Percentiles rank a stretch among this genome's conserved stretches.
Evolutionary conservation across 2,888 invertebrate species (phyloP).

Genomic region (Phlogophora meticulosa): DNA sequence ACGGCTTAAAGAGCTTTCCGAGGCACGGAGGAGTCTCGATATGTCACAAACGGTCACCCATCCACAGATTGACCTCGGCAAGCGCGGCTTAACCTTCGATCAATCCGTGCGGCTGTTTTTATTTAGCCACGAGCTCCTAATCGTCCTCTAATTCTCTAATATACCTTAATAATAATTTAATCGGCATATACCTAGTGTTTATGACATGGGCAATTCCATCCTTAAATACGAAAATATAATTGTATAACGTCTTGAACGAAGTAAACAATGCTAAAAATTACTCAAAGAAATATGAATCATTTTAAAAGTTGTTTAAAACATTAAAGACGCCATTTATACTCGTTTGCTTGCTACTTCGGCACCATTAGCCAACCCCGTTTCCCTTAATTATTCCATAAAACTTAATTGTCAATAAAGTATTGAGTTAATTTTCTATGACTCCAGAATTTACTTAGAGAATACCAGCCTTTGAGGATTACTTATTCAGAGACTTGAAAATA

Average conservation of each 20-base stretch:
- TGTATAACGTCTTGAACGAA: not conserved
- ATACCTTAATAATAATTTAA: too few relatives aligned
- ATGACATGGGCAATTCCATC: too few relatives aligned
- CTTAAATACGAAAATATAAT: not conserved
- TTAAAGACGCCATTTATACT: constrained; percentile 55
- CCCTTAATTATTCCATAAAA: constrained; percentile 64
- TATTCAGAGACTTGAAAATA: constrained; percentile 10
- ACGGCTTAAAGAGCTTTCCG: too few relatives aligned
- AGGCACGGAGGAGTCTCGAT: too few relatives aligned
- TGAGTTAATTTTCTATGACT: constrained; percentile 65
- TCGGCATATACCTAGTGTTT: too few relatives aligned
- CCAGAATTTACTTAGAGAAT: constrained; percentile 51
- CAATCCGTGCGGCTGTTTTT: too few relatives aligned
- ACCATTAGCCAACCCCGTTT: constrained; percentile 58
- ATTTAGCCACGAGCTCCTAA: too few relatives aligned
- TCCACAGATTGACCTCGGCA: too few relatives aligned
- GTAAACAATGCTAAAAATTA: constrained; percentile 27
- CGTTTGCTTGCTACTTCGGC: constrained; percentile 55
- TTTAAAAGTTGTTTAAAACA: constrained; percentile 26
- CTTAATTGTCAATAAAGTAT: constrained; percentile 64
- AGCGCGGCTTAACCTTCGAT: too few relatives aligned
- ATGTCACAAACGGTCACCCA: too few relatives aligned
- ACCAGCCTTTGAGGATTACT: constrained; percentile 25
- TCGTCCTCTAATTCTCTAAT: too few relatives aligned
- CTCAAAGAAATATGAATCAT: constrained; percentile 21